Percentiles rank a stretch among this genome's conserved stretches.
These are phyloP conservation scores for Azemiops feae DNA, from an alignment of 2,113 vertebrate species.

Conservation along the genomic window DNA sequence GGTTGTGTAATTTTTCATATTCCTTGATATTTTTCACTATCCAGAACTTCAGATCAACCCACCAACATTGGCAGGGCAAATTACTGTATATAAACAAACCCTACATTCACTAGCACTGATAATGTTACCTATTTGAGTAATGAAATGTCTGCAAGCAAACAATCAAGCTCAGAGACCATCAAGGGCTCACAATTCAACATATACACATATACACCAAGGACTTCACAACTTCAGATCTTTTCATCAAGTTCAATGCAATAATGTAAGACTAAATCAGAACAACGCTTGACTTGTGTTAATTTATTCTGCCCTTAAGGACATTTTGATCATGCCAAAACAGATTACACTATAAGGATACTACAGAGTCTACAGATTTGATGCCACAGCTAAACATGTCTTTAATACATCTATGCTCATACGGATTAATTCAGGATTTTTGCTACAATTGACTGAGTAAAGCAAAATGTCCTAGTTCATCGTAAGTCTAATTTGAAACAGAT, in stretches of 20 bases:
- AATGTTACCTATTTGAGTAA: background rate
- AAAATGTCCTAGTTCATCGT: background rate
- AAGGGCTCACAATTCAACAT: background rate
- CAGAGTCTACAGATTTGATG: background rate
- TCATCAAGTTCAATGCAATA: background rate
- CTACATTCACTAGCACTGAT: background rate
- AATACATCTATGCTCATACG: background rate
- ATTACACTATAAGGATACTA: background rate
- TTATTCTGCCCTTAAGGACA: background rate
- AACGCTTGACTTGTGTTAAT: background rate
- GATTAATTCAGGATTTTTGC: background rate
- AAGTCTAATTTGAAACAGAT: background rate
- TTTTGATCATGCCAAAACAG: background rate
- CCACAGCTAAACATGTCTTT: background rate
- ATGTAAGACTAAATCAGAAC: background rate
- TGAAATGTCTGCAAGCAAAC: background rate
- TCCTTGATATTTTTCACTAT: background rate
- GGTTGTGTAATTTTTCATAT: background rate
- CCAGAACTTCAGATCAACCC: background rate
- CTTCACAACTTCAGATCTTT: background rate
- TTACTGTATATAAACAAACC: background rate
- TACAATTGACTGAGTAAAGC: background rate
- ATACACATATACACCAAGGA: background rate
- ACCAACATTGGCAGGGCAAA: too few species aligned
- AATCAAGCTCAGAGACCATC: background rate